Conservation (phyloP, 2,888 invertebrate species). For the Ptychoptera albimana region DNA sequence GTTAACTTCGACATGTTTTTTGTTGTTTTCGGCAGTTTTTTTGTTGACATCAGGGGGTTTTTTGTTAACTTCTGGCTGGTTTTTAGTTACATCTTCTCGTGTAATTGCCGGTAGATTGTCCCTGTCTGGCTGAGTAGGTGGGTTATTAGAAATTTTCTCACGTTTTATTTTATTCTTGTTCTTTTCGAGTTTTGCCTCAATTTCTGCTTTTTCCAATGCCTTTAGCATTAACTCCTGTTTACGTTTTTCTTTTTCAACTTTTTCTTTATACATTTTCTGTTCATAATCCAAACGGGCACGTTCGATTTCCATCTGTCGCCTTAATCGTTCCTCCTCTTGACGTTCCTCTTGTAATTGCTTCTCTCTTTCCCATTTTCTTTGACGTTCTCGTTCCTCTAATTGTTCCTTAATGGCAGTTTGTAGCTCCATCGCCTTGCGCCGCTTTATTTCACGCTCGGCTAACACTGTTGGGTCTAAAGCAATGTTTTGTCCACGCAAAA, state of each 20-base stretch:
- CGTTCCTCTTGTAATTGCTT: constrained; percentile 57
- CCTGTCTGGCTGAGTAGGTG: neutral
- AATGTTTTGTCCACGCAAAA: constrained; percentile 72
- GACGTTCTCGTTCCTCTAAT: constrained; percentile 64
- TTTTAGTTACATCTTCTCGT: neutral
- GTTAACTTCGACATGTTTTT: no score
- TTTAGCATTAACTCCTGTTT: constrained; percentile 60
- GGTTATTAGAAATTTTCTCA: constrained; percentile 13
- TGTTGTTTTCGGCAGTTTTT: no score
- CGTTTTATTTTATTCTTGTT: constrained; percentile 30
- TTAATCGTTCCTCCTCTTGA: constrained; percentile 62
- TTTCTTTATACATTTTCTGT: constrained; percentile 45
- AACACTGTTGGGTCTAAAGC: constrained; percentile 64
- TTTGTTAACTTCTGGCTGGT: no score
- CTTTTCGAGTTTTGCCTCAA: constrained; percentile 51
- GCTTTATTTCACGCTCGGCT: constrained; percentile 65
- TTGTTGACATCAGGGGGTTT: no score
- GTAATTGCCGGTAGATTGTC: neutral
- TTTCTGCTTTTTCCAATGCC: constrained; percentile 63
- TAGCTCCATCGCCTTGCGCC: constrained; percentile 69
- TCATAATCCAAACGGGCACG: constrained; percentile 55
- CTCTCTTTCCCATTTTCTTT: constrained; percentile 61
- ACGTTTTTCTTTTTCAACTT: constrained; percentile 51
- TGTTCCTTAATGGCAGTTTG: constrained; percentile 76
- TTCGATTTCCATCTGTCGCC: constrained; percentile 55